Conservation (phyloP, 2,888 invertebrate species). For the Pollenia labialis region DNA sequence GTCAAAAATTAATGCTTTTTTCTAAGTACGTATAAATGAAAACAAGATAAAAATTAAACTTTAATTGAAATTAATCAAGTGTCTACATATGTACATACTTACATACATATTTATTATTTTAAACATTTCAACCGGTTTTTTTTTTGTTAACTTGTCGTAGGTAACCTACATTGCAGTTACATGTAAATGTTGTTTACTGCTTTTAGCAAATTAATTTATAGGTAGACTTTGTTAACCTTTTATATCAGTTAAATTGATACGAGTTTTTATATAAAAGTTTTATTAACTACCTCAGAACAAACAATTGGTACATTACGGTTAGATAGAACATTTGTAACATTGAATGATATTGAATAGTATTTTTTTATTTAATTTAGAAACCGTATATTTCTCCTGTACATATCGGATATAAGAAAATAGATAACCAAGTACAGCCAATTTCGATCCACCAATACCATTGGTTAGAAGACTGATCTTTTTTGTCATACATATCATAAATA, state of each 20-base stretch:
- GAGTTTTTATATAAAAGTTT: background rate
- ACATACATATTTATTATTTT: background rate
- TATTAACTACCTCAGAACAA: background rate
- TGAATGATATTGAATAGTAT: too few relatives aligned
- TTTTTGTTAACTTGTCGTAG: constrained; percentile 30
- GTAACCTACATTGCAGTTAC: constrained; percentile 46
- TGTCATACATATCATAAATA: too few relatives aligned
- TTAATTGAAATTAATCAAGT: constrained; percentile 15
- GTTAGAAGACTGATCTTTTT: too few relatives aligned
- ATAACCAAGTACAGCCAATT: too few relatives aligned
- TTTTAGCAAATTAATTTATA: constrained; percentile 10
- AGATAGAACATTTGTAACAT: background rate
- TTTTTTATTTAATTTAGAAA: too few relatives aligned
- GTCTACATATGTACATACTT: background rate
- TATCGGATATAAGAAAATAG: too few relatives aligned
- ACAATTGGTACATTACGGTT: background rate
- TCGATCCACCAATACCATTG: too few relatives aligned
- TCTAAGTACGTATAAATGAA: background rate
- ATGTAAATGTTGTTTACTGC: constrained; percentile 3
- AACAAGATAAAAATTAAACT: constrained; percentile 7
- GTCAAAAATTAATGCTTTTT: background rate
- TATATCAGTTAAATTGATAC: background rate
- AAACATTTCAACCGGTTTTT: constrained; percentile 48
- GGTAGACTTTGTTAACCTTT: constrained; percentile 25
- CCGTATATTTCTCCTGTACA: too few relatives aligned